Percentiles rank a stretch among this genome's conserved stretches.
Conservation (phyloP, 2,888 invertebrate species). For the Teinopalpus imperialis region DNA sequence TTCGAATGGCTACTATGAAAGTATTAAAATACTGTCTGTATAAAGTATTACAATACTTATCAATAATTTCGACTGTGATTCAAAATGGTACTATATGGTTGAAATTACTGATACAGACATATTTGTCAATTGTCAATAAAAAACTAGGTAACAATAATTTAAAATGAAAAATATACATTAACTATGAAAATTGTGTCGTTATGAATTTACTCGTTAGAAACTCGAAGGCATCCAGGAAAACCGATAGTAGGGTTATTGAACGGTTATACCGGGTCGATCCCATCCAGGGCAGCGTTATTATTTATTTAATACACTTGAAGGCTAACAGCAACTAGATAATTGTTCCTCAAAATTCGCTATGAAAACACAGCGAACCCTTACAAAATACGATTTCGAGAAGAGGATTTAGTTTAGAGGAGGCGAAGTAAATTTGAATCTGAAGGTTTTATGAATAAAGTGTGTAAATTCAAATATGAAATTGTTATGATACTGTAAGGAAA, state of each 20-base stretch:
- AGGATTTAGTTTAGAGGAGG: slow-evolving; percentile 23
- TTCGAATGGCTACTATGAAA: no score
- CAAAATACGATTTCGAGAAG: slow-evolving; percentile 20
- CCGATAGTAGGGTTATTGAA: slow-evolving; percentile 41
- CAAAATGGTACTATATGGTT: no score
- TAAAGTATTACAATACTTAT: no score
- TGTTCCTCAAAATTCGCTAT: slow-evolving; percentile 54
- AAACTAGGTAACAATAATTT: no score
- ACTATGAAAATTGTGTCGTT: no score
- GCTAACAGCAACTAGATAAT: slow-evolving; percentile 65
- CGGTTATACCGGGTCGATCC: slow-evolving; percentile 45
- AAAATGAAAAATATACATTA: no score
- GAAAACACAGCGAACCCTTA: slow-evolving; percentile 33
- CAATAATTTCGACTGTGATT: no score
- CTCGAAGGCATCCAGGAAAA: slow-evolving; percentile 11
- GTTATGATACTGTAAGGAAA: slow-evolving; percentile 2
- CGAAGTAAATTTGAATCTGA: slow-evolving; percentile 23
- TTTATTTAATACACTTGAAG: slow-evolving; percentile 73
- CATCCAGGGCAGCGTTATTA: slow-evolving; percentile 56
- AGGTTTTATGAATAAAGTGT: neutral
- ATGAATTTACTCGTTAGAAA: neutral
- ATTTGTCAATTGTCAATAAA: no score
- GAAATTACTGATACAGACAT: no score
- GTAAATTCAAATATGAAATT: slow-evolving; percentile 6
- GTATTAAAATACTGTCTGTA: no score